Evolutionary conservation across 2,113 vertebrate species (phyloP), one percentile per base, ranked within the genome.

Genomic region (Odobenus rosmarus): DNA sequence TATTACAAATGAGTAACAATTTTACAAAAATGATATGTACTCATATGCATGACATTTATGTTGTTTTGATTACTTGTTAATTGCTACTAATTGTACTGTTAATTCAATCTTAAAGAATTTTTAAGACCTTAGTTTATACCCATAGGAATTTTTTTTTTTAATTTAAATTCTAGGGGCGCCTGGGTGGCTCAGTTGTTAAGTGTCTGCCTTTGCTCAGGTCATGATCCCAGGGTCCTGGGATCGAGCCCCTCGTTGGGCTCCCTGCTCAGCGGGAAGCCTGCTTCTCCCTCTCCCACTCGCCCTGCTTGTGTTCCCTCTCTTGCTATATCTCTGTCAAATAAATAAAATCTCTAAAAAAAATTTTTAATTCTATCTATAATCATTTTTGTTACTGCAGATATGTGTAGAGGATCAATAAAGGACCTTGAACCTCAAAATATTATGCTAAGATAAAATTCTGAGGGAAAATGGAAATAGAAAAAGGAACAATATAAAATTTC

Each of bases 21-120:
- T 77, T 77, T 49, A 31, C 26, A 31, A 77, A 77, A 77, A 77
- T 31, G 42, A 77, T 49, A 49, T 77, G 74, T 77, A 77, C 42
- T 49, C 42, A 18, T 28, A 46, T 49, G 74, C 74, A 31, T 77
- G 74, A 8, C 74, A 49, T 77, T 95, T 53, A 72, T 24, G 12
- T 74, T 92, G 13, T 59, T 86, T 92, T 82, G 51, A 76, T 82
- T 62, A 61, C 42, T 36, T 72, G 12, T 59, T 97, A 86, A 86
- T 31, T 28, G n/a, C 19, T 76, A 81, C 28, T 79, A 62, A 95
- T 18, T 51, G 9, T 55, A 69, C 67, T 8, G 0, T 57, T 93
- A 51, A 94, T 11, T 39, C 55, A 74, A 62, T 64, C 28, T 31
- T n/a, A 39, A 95, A 79, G 67, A 33, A 5, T 53, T 77, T 95